Conservation (phyloP, 2,797 vertebrate genomes). For the Anolis apletophallus region DNA sequence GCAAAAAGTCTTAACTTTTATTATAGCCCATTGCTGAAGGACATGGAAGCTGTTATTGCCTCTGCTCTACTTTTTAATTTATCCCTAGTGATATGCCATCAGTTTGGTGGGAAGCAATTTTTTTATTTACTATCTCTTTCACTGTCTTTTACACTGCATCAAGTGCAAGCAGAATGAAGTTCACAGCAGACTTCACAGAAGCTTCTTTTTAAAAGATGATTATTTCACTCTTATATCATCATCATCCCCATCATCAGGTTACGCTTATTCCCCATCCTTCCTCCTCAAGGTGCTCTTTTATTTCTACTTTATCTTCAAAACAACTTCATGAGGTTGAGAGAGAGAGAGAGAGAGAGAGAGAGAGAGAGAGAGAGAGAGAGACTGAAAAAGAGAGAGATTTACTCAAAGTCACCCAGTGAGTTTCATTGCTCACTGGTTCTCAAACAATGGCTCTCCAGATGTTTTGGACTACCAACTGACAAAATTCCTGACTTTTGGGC, state of each 20-base stretch:
- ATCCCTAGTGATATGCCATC: slow-evolving; percentile 58
- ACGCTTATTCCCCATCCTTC: not conserved
- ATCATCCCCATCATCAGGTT: too few species aligned
- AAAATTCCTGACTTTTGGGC: too few species aligned
- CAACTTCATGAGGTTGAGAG: not conserved
- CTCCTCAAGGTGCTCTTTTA: not conserved
- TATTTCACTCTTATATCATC: too few species aligned
- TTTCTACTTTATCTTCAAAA: not conserved
- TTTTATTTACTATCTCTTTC: slow-evolving; percentile 42
- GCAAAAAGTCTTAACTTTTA: slow-evolving; percentile 46
- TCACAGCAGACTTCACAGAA: too few species aligned
- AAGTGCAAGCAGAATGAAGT: slow-evolving; percentile 1
- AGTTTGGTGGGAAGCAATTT: slow-evolving; percentile 34
- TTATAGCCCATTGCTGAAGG: slow-evolving; percentile 61
- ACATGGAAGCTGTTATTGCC: slow-evolving; percentile 57
- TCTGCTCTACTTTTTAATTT: slow-evolving; percentile 40
- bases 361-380: too few species aligned
- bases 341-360: too few species aligned
- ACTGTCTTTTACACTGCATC: slow-evolving; percentile 44
- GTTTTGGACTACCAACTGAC: too few species aligned
- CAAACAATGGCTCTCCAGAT: too few species aligned
- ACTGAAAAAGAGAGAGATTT: too few species aligned
- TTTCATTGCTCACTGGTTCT: too few species aligned
- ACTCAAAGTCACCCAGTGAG: too few species aligned
- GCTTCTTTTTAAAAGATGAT: too few species aligned